Evolutionary conservation across 1,140 invertebrate genomes (phyloP).

Genomic region (Plutomurus gul): DNA sequence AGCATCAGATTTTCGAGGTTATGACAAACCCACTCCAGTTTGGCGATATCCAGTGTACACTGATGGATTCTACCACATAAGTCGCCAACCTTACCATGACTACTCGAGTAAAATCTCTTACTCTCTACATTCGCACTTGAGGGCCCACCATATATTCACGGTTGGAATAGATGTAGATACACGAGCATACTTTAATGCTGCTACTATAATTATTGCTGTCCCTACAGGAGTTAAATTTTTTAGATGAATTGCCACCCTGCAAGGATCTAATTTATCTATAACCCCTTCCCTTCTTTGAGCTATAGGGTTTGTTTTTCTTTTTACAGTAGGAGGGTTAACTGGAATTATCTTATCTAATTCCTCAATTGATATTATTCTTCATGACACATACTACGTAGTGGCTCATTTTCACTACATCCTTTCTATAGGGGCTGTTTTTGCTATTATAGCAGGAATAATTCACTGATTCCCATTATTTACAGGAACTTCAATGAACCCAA

Average conservation of each 20-base stretch:
- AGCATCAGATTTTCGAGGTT: too few relatives aligned
- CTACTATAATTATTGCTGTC: constrained; percentile 74
- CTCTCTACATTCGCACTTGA: too few relatives aligned
- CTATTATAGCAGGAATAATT: constrained; percentile 70
- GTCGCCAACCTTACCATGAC: too few relatives aligned
- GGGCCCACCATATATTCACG: constrained; percentile 74
- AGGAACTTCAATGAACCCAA: constrained; percentile 63
- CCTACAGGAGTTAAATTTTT: constrained; percentile 71
- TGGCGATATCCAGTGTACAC: too few relatives aligned
- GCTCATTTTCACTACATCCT: constrained; percentile 75
- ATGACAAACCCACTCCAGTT: too few relatives aligned
- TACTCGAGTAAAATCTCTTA: too few relatives aligned
- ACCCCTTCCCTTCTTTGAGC: constrained; percentile 65
- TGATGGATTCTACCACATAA: too few relatives aligned
- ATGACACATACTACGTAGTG: constrained; percentile 78
- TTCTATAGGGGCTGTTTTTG: constrained; percentile 72
- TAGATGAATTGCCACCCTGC: constrained; percentile 66
- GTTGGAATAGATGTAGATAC: constrained; percentile 74
- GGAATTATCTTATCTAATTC: constrained; percentile 72
- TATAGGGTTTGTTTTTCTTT: constrained; percentile 74
- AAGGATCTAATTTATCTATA: constrained; percentile 63
- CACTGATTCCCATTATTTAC: constrained; percentile 59
- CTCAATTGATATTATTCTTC: constrained; percentile 70
- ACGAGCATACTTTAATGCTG: constrained; percentile 72
- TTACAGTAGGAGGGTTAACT: constrained; percentile 68